Evolutionary conservation across 1,140 invertebrate genomes (phyloP), one percentile per base, ranked within the genome.

Genomic region (Bactericera cockerelli): DNA sequence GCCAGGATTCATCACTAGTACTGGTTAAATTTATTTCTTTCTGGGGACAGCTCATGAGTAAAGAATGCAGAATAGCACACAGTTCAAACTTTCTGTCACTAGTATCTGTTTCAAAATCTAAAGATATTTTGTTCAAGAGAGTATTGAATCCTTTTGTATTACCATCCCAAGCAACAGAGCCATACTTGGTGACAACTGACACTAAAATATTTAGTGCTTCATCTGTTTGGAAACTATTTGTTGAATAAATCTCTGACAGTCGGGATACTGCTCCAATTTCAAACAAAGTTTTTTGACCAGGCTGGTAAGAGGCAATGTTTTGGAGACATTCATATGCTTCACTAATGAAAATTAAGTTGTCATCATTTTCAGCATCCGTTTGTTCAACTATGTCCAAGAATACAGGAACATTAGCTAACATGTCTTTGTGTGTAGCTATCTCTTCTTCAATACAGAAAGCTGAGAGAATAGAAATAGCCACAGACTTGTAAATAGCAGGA

Each of bases 31-130:
- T 79, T 2, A 79, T 73, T 55, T 80, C 76, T 64, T 77, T 77
- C 26, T 82, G 80, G n/a, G 68, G 66, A 65, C 85, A 86, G 60
- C 82, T 88, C 58, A 79, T 78, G 6, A 93, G 66, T 19, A 93
- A 72, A 19, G 82, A 80, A 65, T 84, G 80, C 14, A 93, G 70
- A 59, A 89, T 81, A 1, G 77, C 73, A 65, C 85, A 89, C 11
- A 93, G 70, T 67, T 92, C 84, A 74, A 93, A 93, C 71, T 94
- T 93, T 57, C 84, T 75, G 66, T 92, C 87, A 19, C 82, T 84
- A 57, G 89, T 80, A 70, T 93, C 89, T 0, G 82, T 86, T 65
- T 87, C 84, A 75, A 93, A 92, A 68, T 93, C 89, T 6, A 88
- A 69, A 2, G 86, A 79, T 59, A 93, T 83, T 72, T 87, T 84